These are phyloP conservation scores for Heliothis peltigera DNA, from an alignment of 2,888 invertebrate genomes.

Conservation along the genomic window DNA sequence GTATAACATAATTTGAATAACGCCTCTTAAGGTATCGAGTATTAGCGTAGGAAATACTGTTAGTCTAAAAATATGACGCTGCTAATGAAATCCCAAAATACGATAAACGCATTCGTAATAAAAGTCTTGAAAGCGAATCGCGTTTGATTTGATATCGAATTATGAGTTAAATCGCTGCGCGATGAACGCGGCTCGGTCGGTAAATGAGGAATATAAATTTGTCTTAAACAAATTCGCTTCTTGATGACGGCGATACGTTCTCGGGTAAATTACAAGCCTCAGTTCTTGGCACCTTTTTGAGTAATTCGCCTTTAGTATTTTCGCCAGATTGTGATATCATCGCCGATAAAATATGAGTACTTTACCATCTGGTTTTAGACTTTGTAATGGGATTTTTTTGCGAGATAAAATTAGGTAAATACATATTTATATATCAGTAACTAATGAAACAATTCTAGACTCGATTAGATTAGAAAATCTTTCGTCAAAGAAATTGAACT, in stretches of 20 bases:
- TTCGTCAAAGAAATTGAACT: too few relatives aligned
- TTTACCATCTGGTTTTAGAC: background rate
- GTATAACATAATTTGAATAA: too few relatives aligned
- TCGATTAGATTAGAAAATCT: too few relatives aligned
- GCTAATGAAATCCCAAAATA: background rate
- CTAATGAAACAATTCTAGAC: too few relatives aligned
- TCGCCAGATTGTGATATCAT: slow-evolving; percentile 4
- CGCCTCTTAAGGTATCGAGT: background rate
- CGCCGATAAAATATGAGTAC: background rate
- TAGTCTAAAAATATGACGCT: background rate
- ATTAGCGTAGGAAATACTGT: too few relatives aligned
- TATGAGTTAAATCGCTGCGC: slow-evolving; percentile 72
- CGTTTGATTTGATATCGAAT: slow-evolving; percentile 68
- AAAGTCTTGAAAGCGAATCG: slow-evolving; percentile 57
- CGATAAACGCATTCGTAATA: slow-evolving; percentile 44
- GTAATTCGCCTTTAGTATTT: slow-evolving; percentile 14
- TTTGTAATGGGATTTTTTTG: too few relatives aligned
- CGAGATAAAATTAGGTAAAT: background rate
- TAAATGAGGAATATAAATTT: slow-evolving; percentile 81
- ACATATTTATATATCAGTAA: background rate
- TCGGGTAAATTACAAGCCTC: slow-evolving; percentile 72
- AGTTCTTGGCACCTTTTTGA: slow-evolving; percentile 59
- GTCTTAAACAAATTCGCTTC: slow-evolving; percentile 76
- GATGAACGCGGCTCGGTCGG: slow-evolving; percentile 71
- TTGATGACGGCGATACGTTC: slow-evolving; percentile 72